Evolutionary conservation across 2,113 vertebrate genomes (phyloP).

Genomic region (Gulo gulo): DNA sequence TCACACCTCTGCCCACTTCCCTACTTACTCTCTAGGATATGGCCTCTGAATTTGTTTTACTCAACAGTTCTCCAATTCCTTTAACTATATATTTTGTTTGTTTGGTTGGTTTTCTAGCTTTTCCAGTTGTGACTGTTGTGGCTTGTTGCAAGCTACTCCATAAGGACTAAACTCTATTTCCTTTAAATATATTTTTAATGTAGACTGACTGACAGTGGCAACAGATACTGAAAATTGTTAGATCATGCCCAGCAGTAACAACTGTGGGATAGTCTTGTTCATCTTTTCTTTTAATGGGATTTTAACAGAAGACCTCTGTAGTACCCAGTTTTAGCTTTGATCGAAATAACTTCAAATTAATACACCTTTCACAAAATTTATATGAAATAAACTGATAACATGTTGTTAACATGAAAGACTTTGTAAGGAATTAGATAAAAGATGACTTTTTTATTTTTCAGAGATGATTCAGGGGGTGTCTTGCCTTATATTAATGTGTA

Average conservation of each 20-base stretch:
- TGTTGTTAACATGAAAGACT: not conserved
- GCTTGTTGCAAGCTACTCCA: not conserved
- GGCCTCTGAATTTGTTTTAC: not conserved
- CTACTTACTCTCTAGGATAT: not conserved
- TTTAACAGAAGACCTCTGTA: not conserved
- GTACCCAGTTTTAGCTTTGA: not conserved
- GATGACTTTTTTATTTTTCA: not conserved
- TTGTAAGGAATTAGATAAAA: not conserved
- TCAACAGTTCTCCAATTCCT: not conserved
- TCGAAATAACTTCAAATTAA: not conserved
- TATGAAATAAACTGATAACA: not conserved
- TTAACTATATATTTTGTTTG: not conserved
- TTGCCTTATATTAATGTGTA: not conserved
- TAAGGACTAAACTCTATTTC: not conserved
- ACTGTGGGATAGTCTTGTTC: not conserved
- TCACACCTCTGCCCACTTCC: rapidly evolving
- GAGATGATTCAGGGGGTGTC: not conserved
- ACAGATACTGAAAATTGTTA: not conserved
- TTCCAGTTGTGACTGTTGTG: not conserved
- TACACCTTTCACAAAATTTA: not conserved
- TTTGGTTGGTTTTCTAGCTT: not conserved
- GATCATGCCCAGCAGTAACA: not conserved
- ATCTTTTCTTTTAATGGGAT: not conserved
- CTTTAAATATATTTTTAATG: not conserved
- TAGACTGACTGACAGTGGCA: not conserved